Percentiles rank a stretch among this genome's conserved stretches.
Evolutionary conservation across 2,113 vertebrate genomes (phyloP).

Genomic region (Pipra filicauda): DNA sequence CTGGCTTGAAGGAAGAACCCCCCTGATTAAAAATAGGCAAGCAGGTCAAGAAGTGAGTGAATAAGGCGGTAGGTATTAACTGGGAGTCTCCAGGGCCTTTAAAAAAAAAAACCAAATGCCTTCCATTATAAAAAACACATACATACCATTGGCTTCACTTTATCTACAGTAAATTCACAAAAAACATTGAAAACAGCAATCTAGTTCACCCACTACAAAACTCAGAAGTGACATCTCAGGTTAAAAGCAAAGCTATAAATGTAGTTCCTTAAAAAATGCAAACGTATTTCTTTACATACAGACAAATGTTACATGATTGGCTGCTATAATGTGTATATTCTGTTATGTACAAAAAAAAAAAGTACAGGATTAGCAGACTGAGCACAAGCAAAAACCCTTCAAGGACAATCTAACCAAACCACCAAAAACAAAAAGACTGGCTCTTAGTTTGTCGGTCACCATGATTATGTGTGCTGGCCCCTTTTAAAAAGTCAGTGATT

Average conservation of each 20-base stretch:
- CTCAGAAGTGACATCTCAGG: conserved; percentile 62
- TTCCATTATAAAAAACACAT: conserved; percentile 79
- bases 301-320: conserved; percentile 75
- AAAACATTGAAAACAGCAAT: conserved; percentile 59
- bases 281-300: conserved; percentile 74
- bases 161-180: conserved; percentile 80
- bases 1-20: conserved; percentile 29
- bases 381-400: conserved; percentile 75
- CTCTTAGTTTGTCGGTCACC: conserved; percentile 81
- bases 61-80: conserved; percentile 53
- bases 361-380: conserved; percentile 71
- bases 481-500: conserved; percentile 73
- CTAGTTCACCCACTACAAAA: conserved; percentile 69
- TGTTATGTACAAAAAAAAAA: conserved; percentile 73
- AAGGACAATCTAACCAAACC: conserved; percentile 74
- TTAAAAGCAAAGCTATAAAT: conserved; percentile 75
- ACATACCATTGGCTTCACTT: conserved; percentile 76
- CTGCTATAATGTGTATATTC: conserved; percentile 73
- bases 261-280: conserved; percentile 75
- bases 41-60: conserved; percentile 26
- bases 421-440: conserved; percentile 82
- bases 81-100: conserved; percentile 54
- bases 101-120: conserved; percentile 45
- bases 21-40: background rate
- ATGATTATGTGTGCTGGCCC: conserved; percentile 72